Base-by-base conservation (phyloP, 2,888 invertebrate genomes). In the Pyralis farinalis region DNA sequence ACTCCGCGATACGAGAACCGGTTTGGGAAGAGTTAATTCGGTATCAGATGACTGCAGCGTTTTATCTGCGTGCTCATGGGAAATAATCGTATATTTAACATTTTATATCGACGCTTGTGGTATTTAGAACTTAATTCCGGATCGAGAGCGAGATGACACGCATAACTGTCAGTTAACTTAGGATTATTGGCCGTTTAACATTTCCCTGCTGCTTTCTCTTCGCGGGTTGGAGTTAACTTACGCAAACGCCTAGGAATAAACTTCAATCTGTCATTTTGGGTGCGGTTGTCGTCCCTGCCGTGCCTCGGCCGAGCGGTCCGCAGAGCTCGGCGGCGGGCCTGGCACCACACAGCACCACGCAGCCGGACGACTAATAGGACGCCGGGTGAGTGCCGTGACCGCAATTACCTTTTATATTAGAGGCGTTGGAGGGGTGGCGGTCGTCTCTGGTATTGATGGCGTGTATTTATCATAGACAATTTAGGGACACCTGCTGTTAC, bases 401-500 rank as follows among this genome's bases (percentile, higher is more conserved):
- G 70, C 80, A 73, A 78, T 80, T 73, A 78, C 62, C 55, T 58
- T 69, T 70, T 60, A 65, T 56, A 60, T 66, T 60, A 61, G 51
- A 25, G 7, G 47, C 69, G 69, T 65, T 59, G 71, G 64, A 71
- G 74, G 77, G 77, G 79, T 71, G 73, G 60, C 66, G 63, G 61
- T 58, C 59, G 46, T 54, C 58, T 57, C 53, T 53, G 42, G 63
- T 79, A 83, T 82, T 84, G 81, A 85, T 86, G 80, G 80, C 51
- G 65, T 64, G 60, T 74, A 86, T 87, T 80, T 77, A 86, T 88
- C 87, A 84, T 72, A 75, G 69, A 75, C 73, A 69, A 74, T 78
- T 79, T 72, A 58, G 71, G 86, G 74, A 83, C 88, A 83, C 87
- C 88, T 82, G 87, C 87, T 86, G 87, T 73, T 82, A 52, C 57